These are phyloP conservation scores for Drosophila ananassae DNA, from an alignment of 1,140 invertebrate genomes.

Conservation along the genomic window DNA sequence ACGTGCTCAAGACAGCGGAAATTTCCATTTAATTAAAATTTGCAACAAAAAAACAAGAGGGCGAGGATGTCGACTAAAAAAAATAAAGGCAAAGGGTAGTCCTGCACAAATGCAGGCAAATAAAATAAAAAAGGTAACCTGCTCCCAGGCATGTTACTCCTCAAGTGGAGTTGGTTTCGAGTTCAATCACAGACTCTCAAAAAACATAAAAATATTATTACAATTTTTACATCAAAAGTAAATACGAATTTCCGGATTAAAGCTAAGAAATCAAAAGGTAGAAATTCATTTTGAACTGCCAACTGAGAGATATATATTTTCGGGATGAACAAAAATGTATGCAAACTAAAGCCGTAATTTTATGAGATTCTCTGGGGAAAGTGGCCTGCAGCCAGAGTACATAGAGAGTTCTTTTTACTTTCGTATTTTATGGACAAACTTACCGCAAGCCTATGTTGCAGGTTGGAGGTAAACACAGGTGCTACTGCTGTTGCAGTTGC, in stretches of 20 bases:
- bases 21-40: constrained; percentile 79
- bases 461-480: constrained; percentile 5
- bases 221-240: neutral
- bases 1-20: constrained; percentile 77
- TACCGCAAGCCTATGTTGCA: neutral
- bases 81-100: constrained; percentile 6
- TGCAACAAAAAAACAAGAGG: constrained; percentile 40
- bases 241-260: neutral
- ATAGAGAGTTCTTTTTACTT: neutral
- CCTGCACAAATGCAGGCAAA: constrained; percentile 16
- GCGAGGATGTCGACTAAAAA: constrained; percentile 1
- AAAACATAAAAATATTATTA: no score
- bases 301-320: no score
- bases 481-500: neutral
- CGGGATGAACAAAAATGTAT: neutral
- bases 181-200: constrained; percentile 6
- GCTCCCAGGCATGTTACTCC: constrained; percentile 15
- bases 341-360: neutral
- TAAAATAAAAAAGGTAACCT: constrained; percentile 8
- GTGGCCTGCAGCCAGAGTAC: neutral
- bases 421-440: neutral
- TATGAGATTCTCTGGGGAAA: neutral
- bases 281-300: neutral
- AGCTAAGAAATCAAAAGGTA: neutral
- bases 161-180: constrained; percentile 18